phyloP scores from a whole-genome alignment of 2,113 vertebrate genomes.

The Erpornis zantholeuca region DNA sequence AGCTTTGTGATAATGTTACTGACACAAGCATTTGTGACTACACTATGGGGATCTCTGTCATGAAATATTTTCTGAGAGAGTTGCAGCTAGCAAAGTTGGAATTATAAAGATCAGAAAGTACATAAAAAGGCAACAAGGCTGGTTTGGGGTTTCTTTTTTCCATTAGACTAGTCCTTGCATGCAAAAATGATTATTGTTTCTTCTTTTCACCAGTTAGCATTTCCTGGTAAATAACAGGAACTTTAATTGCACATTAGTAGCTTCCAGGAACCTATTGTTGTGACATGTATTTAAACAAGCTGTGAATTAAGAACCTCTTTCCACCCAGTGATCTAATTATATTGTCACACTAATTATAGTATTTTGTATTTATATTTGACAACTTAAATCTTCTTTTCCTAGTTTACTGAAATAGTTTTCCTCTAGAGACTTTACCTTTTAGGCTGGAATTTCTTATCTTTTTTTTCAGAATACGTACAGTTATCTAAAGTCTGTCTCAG shows the following conservation, averaged over 20 bases:
- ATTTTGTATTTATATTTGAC: slow-evolving; percentile 36
- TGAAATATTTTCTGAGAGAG: not conserved
- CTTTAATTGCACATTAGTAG: slow-evolving; percentile 71
- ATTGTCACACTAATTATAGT: slow-evolving; percentile 17
- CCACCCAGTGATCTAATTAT: slow-evolving; percentile 31
- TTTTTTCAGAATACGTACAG: not conserved
- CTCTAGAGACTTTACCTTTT: slow-evolving; percentile 15
- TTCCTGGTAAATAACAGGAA: slow-evolving; percentile 23
- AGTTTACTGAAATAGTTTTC: not conserved
- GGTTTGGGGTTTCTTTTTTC: not conserved
- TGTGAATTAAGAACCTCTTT: slow-evolving; percentile 49
- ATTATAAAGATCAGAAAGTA: not conserved
- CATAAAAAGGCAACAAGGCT: not conserved
- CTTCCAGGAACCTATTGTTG: slow-evolving; percentile 47
- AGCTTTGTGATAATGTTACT: not conserved
- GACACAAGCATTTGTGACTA: not conserved
- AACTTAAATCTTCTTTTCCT: slow-evolving; percentile 42
- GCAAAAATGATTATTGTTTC: not conserved
- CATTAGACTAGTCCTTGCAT: not conserved
- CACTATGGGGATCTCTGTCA: not conserved
- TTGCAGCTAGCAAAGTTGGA: not conserved
- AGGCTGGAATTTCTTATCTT: not conserved
- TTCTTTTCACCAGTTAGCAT: not conserved
- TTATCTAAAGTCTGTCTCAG: not conserved
- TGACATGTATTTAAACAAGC: slow-evolving; percentile 72